Percentiles rank a stretch among this genome's conserved stretches.
phyloP scores from a whole-genome alignment of 2,797 vertebrate species.

The Callimico goeldii region DNA sequence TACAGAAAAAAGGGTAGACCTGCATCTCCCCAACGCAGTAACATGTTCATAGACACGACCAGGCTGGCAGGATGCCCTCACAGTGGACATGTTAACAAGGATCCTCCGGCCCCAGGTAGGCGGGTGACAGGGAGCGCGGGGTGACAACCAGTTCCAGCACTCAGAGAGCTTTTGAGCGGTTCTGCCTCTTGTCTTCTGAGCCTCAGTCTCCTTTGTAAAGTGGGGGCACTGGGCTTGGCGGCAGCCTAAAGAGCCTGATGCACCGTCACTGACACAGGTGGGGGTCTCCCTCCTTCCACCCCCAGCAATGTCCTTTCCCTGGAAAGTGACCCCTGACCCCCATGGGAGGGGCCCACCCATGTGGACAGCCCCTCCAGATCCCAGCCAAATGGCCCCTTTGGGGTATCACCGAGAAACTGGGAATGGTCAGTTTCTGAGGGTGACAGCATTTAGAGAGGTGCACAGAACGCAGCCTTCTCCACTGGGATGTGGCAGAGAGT shows the following conservation, averaged over 20 bases:
- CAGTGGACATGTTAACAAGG: background rate
- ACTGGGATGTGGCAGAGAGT: background rate
- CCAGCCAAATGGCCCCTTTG: background rate
- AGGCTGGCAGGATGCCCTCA: background rate
- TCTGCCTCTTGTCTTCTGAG: background rate
- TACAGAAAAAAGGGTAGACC: background rate
- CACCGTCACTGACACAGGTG: background rate
- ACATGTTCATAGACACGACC: background rate
- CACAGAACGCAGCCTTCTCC: background rate
- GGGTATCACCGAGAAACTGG: background rate
- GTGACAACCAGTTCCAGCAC: background rate
- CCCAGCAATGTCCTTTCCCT: background rate
- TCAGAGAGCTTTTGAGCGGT: background rate
- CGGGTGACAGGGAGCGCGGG: background rate
- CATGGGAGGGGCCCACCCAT: background rate
- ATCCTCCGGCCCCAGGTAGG: background rate
- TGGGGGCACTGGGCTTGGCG: no score
- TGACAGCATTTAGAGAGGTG: background rate
- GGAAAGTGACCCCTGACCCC: no score
- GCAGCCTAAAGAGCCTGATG: fast-evolving
- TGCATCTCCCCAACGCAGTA: fast-evolving
- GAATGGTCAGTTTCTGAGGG: background rate
- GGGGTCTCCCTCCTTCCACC: background rate
- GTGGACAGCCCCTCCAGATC: fast-evolving
- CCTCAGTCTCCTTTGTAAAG: background rate